Conservation (phyloP, 2,888 invertebrate genomes). For the Lochmaea capreae region DNA sequence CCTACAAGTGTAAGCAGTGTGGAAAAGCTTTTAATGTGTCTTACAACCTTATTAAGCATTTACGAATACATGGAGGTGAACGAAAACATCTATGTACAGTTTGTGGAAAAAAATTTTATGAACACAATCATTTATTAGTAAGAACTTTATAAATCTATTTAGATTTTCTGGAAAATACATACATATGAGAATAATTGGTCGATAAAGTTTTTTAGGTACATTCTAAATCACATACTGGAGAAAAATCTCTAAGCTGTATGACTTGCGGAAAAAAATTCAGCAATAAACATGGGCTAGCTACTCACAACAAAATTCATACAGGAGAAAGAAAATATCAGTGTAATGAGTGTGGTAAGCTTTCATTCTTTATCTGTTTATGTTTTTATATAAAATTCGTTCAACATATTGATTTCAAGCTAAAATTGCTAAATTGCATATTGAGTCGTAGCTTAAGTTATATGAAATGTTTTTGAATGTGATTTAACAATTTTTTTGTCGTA, state of each 20-base stretch:
- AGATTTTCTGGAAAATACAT: background rate
- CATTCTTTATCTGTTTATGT: background rate
- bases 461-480: background rate
- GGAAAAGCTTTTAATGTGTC: conserved; percentile 56
- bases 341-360: conserved; percentile 56
- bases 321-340: conserved; percentile 62
- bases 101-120: conserved; percentile 60
- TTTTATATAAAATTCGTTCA: too few relatives aligned
- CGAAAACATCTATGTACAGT: conserved; percentile 59
- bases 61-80: conserved; percentile 59
- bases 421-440: too few relatives aligned
- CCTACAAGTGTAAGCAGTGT: conserved; percentile 57
- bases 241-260: conserved; percentile 59
- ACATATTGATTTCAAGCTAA: too few relatives aligned
- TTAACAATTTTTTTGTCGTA: conserved; percentile 37
- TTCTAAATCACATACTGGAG: conserved; percentile 60
- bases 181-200: too few relatives aligned
- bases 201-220: conserved; percentile 53
- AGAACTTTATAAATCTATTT: conserved; percentile 32
- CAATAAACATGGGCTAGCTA: conserved; percentile 57
- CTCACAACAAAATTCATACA: conserved; percentile 61
- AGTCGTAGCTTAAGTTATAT: too few relatives aligned
- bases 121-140: conserved; percentile 59
- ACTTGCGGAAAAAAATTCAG: conserved; percentile 61
- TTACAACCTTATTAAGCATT: conserved; percentile 58